phyloP scores from a whole-genome alignment of 2,888 invertebrate genomes.

The Yponomeuta cagnagella region DNA sequence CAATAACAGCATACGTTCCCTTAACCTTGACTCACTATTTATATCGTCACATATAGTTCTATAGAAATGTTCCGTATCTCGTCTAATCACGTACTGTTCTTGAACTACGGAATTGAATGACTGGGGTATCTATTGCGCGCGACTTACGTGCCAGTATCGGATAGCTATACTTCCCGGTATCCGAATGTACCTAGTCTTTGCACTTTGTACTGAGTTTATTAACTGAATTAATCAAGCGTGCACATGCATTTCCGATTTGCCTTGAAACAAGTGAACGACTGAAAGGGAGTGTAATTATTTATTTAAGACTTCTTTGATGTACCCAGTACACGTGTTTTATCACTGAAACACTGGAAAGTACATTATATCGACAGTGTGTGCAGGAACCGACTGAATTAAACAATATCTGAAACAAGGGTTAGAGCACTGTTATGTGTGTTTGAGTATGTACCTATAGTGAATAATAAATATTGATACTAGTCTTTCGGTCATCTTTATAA shows the following conservation, averaged over 20 bases:
- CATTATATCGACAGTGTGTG: too few species aligned
- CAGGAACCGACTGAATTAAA: too few species aligned
- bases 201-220: background rate
- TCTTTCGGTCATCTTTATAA: too few species aligned
- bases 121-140: background rate
- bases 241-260: background rate
- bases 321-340: too few species aligned
- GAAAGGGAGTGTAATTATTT: background rate
- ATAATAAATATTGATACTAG: too few species aligned
- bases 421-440: too few species aligned
- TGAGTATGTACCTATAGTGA: too few species aligned
- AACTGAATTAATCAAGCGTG: conserved; percentile 1
- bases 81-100: background rate
- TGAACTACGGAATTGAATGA: too few species aligned
- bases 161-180: background rate
- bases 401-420: too few species aligned
- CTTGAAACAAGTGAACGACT: background rate
- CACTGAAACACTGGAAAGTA: too few species aligned
- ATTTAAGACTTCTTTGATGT: too few species aligned
- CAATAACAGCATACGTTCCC: background rate
- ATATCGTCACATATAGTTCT: background rate
- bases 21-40: background rate
- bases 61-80: background rate
- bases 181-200: background rate
- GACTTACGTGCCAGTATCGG: background rate